These are phyloP conservation scores for Vespertilio murinus DNA, from an alignment of 2,797 vertebrate species.

Conservation along the genomic window DNA sequence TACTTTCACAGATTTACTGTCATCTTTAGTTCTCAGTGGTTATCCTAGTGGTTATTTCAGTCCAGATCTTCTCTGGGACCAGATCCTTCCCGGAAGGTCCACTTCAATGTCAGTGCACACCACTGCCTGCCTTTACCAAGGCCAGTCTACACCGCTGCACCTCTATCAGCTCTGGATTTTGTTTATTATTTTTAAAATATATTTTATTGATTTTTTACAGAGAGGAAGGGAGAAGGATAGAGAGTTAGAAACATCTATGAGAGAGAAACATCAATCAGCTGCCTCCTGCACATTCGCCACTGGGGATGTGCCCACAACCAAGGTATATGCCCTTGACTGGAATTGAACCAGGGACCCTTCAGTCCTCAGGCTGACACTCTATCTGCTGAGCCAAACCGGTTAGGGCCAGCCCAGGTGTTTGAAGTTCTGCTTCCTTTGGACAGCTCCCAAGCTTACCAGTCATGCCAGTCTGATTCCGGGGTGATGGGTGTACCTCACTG, in stretches of 20 bases:
- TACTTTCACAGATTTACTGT: not conserved
- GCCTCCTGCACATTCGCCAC: too few relatives aligned
- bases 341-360: too few relatives aligned
- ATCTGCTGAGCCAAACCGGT: too few relatives aligned
- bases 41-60: not conserved
- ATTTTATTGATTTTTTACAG: too few relatives aligned
- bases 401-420: not conserved
- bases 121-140: not conserved
- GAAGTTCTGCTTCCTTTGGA: conserved; percentile 33
- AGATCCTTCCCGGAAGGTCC: not conserved
- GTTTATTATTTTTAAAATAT: too few relatives aligned
- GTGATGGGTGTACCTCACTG: not conserved
- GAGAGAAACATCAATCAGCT: too few relatives aligned
- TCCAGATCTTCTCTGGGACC: not conserved
- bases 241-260: too few relatives aligned
- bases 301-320: too few relatives aligned
- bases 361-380: too few relatives aligned
- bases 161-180: not conserved
- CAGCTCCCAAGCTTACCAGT: not conserved
- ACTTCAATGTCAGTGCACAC: not conserved
- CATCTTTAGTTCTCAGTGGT: not conserved
- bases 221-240: too few relatives aligned
- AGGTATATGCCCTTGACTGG: too few relatives aligned
- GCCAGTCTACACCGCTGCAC: not conserved
- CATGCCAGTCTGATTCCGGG: not conserved